A percentile compares a stretch with the other conserved stretches of the same genome.
Conservation (phyloP, 2,113 vertebrate genomes). For the Gavialis gangeticus region DNA sequence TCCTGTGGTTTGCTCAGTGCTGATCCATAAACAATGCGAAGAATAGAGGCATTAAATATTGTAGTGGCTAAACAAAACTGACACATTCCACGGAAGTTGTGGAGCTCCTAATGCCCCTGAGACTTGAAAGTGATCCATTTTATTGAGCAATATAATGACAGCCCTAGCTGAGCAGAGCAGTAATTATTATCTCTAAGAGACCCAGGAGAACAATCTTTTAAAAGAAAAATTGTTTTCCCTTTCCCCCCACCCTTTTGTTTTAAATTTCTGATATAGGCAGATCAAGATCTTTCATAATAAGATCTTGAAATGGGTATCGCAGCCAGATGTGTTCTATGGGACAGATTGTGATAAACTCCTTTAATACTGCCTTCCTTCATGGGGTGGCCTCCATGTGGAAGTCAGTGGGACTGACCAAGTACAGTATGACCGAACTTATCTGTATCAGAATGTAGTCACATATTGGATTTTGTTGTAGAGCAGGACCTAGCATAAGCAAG, state of each 20-base stretch:
- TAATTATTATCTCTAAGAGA: constrained; percentile 81
- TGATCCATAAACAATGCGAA: constrained; percentile 41
- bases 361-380: not conserved
- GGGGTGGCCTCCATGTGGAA: not conserved
- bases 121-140: constrained; percentile 81
- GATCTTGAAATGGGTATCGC: constrained; percentile 53
- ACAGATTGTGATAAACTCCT: not conserved
- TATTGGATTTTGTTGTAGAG: not conserved
- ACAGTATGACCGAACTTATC: not conserved
- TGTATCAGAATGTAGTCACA: not conserved
- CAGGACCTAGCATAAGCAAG: not conserved
- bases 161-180: constrained; percentile 73
- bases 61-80: constrained; percentile 82
- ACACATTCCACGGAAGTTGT: constrained; percentile 73
- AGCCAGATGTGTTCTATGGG: constrained; percentile 29
- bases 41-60: constrained; percentile 72
- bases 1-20: constrained; percentile 40
- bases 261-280: constrained; percentile 68
- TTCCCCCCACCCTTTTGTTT: constrained; percentile 47
- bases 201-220: constrained; percentile 76
- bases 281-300: constrained; percentile 59
- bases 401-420: not conserved
- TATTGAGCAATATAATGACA: constrained; percentile 82
- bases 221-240: constrained; percentile 81
- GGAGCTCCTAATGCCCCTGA: constrained; percentile 69